These are phyloP conservation scores for Bombylius discolor DNA, from an alignment of 2,888 invertebrate species.

Conservation along the genomic window DNA sequence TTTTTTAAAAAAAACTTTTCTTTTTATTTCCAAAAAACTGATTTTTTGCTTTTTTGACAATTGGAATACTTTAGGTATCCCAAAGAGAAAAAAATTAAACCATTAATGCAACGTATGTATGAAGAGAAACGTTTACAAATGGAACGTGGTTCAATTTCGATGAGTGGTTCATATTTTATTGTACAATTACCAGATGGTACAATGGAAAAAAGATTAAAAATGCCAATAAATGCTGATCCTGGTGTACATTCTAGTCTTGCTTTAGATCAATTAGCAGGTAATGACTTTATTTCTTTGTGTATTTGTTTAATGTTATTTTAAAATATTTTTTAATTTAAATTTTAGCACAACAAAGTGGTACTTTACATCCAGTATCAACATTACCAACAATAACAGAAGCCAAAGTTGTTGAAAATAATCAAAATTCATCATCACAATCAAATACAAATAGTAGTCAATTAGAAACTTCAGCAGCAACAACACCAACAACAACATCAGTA, in stretches of 20 bases:
- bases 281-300: conserved; percentile 25
- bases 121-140: conserved; percentile 83
- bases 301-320: neutral
- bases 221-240: conserved; percentile 84
- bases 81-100: conserved; percentile 45
- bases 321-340: neutral
- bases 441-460: conserved; percentile 15
- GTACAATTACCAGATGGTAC: conserved; percentile 84
- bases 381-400: conserved; percentile 84
- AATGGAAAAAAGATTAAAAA: conserved; percentile 78
- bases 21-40: neutral
- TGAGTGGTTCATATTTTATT: conserved; percentile 73
- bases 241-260: conserved; percentile 88
- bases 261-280: conserved; percentile 60
- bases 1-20: neutral
- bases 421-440: conserved; percentile 8
- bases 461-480: conserved; percentile 6
- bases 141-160: conserved; percentile 81
- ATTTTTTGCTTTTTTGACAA: neutral
- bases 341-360: conserved; percentile 46
- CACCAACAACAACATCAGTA: neutral
- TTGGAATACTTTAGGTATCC: conserved; percentile 23
- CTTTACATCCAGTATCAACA: conserved; percentile 71
- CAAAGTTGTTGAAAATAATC: conserved; percentile 45
- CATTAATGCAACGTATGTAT: conserved; percentile 80